Percentiles rank a stretch among this genome's conserved stretches.
Conservation (phyloP, 2,113 vertebrate species). For the Mystacornis crossleyi region DNA sequence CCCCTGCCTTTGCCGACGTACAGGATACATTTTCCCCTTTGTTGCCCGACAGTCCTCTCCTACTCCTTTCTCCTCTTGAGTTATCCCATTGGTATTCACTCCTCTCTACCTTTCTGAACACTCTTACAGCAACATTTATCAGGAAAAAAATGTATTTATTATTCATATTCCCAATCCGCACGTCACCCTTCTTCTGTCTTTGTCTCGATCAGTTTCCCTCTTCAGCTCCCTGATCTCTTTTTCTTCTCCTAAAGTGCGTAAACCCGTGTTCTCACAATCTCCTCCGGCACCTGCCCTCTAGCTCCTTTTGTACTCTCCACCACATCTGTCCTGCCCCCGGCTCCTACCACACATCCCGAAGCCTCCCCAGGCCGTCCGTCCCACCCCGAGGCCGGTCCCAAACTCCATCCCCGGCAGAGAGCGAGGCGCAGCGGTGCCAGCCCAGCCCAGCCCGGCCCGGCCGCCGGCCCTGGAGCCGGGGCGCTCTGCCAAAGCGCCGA, state of each 20-base stretch:
- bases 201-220: not conserved
- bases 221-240: not conserved
- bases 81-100: not conserved
- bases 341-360: not conserved
- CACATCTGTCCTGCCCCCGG: too few relatives aligned
- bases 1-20: not conserved
- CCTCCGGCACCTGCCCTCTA: rapidly evolving
- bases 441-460: rapidly evolving
- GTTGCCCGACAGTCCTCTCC: not conserved
- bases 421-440: rapidly evolving
- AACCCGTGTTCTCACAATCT: not conserved
- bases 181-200: not conserved
- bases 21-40: not conserved
- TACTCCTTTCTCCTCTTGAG: not conserved
- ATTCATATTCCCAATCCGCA: not conserved
- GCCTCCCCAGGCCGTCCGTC: not conserved
- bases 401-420: rapidly evolving
- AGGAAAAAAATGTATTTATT: not conserved
- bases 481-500: not conserved
- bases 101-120: not conserved
- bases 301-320: not conserved
- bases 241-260: not conserved
- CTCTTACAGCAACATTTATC: not conserved
- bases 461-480: rapidly evolving
- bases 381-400: rapidly evolving